Percentiles rank a stretch among this genome's conserved stretches.
Conservation (phyloP, 1,140 invertebrate genomes). For the Camponotus pennsylvanicus region DNA sequence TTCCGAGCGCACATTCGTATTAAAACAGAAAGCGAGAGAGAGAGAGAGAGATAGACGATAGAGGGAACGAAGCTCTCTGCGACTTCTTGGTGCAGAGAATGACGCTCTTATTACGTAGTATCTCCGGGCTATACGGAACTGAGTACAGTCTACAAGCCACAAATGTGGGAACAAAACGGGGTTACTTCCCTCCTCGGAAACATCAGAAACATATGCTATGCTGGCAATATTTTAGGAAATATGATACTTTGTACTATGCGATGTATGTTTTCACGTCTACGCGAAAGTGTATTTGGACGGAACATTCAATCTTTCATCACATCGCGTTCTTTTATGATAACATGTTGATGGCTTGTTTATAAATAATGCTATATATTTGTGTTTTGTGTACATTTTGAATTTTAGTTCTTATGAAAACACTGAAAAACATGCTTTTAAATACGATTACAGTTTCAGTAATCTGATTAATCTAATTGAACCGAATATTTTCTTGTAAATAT, state of each 20-base stretch:
- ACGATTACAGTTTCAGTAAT: slow-evolving; percentile 19
- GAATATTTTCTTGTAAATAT: slow-evolving; percentile 8
- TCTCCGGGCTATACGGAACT: slow-evolving; percentile 65
- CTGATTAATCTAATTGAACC: not conserved
- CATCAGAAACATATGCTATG: slow-evolving; percentile 49
- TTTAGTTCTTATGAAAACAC: not conserved
- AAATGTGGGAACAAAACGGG: slow-evolving; percentile 64
- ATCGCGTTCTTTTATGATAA: slow-evolving; percentile 6
- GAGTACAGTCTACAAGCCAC: slow-evolving; percentile 43
- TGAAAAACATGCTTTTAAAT: not conserved
- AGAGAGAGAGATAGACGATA: not conserved
- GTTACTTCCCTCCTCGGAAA: slow-evolving; percentile 44
- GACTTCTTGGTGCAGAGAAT: slow-evolving; percentile 66
- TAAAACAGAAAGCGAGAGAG: slow-evolving; percentile 54
- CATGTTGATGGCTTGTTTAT: not conserved
- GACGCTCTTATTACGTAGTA: slow-evolving; percentile 69
- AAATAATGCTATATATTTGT: slow-evolving; percentile 13
- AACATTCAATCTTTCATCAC: slow-evolving; percentile 21
- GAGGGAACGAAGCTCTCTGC: not conserved
- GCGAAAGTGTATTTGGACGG: not conserved
- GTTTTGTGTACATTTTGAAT: not conserved
- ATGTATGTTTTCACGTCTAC: slow-evolving; percentile 1
- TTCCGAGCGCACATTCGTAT: slow-evolving; percentile 55
- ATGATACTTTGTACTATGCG: slow-evolving; percentile 5
- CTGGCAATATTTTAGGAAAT: slow-evolving; percentile 58